These are phyloP conservation scores for Graphium colonna DNA, from an alignment of 2,888 invertebrate species.

Conservation along the genomic window DNA sequence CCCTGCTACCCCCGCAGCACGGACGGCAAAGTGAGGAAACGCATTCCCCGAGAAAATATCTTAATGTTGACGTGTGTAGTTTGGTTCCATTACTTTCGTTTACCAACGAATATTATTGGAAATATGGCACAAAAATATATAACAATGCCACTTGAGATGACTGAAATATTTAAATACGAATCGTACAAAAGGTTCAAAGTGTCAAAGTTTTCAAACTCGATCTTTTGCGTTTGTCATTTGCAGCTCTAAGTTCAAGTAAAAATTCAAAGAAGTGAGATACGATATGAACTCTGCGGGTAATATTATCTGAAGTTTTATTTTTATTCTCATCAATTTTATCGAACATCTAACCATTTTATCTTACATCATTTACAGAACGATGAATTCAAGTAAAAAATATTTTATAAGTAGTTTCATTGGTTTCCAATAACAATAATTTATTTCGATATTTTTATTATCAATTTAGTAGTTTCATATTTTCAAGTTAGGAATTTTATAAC, in stretches of 20 bases:
- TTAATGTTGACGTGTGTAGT: too few species aligned
- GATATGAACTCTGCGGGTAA: slow-evolving; percentile 9
- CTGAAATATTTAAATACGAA: slow-evolving; percentile 18
- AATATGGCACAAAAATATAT: too few species aligned
- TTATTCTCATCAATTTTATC: slow-evolving; percentile 4
- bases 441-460: neutral
- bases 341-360: neutral
- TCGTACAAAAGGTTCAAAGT: slow-evolving; percentile 19
- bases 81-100: too few species aligned
- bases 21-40: too few species aligned
- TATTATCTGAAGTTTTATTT: slow-evolving; percentile 10
- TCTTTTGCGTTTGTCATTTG: slow-evolving; percentile 23
- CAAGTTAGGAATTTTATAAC: too few species aligned
- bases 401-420: neutral
- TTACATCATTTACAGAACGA: neutral
- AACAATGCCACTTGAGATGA: too few species aligned
- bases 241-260: slow-evolving; percentile 22
- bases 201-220: slow-evolving; percentile 19
- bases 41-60: too few species aligned
- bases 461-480: neutral
- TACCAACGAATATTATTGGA: too few species aligned
- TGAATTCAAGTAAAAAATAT: too few species aligned
- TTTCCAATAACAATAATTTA: neutral
- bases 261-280: slow-evolving; percentile 10
- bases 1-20: too few species aligned